phyloP scores from a whole-genome alignment of 2,113 vertebrate species.

The Menidia beryllina region DNA sequence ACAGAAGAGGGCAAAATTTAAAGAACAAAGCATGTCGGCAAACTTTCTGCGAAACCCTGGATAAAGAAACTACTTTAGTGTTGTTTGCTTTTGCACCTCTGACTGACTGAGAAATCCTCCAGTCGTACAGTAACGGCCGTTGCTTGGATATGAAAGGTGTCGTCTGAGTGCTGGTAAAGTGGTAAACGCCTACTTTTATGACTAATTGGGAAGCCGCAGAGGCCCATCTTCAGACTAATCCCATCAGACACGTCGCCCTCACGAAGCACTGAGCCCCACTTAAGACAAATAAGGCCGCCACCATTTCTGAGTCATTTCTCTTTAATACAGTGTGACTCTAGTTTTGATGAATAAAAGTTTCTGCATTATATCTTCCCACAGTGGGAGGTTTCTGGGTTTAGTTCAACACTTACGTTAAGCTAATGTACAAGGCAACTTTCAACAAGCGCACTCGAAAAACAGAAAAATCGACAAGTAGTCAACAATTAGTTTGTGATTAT shows the following conservation, averaged over 20 bases:
- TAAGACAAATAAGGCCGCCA: not conserved
- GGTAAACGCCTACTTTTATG: slow-evolving; percentile 52
- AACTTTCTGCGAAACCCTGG: slow-evolving; percentile 31
- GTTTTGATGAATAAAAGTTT: slow-evolving; percentile 2
- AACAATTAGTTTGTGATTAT: too few relatives aligned
- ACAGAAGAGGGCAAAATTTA: slow-evolving; percentile 37
- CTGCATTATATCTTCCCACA: too few relatives aligned
- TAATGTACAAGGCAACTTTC: too few relatives aligned
- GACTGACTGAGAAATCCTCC: slow-evolving; percentile 12
- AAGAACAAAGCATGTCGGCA: slow-evolving; percentile 7
- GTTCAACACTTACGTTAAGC: too few relatives aligned
- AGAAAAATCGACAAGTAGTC: too few relatives aligned
- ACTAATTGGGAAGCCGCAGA: slow-evolving; percentile 34
- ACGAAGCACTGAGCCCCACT: not conserved
- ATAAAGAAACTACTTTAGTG: not conserved
- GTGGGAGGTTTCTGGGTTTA: too few relatives aligned
- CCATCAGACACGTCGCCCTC: slow-evolving; percentile 1
- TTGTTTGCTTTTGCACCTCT: slow-evolving; percentile 3
- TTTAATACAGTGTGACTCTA: slow-evolving; percentile 1
- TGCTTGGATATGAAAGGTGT: slow-evolving; percentile 29
- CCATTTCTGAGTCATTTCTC: not conserved
- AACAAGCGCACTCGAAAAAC: too few relatives aligned
- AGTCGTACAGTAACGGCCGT: slow-evolving; percentile 10
- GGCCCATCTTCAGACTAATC: slow-evolving; percentile 25
- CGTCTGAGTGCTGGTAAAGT: slow-evolving; percentile 17